phyloP scores from a whole-genome alignment of 92 coral and sea anemone species.

The Paragorgia papillata region DNA sequence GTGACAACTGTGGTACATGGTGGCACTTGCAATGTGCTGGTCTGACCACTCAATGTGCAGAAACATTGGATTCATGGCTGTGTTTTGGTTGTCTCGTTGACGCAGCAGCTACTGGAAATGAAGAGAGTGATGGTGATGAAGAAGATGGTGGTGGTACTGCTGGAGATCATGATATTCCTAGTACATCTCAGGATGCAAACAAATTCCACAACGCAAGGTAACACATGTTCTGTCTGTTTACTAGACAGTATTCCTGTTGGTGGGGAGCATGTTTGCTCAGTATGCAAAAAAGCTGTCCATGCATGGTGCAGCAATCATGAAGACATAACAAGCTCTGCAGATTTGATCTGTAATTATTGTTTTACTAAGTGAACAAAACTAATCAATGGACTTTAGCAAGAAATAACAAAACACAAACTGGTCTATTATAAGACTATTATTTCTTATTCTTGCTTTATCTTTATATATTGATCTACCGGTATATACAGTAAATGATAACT shows the following conservation, averaged over 20 bases:
- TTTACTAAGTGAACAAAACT: neutral
- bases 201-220: neutral
- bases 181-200: neutral
- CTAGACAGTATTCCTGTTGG: conserved; percentile 59
- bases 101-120: neutral
- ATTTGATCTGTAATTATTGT: conserved; percentile 53
- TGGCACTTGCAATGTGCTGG: conserved; percentile 39
- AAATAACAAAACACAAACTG: too few species aligned
- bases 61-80: neutral
- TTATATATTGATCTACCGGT: too few species aligned
- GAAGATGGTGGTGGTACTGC: conserved; percentile 4
- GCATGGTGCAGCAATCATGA: conserved; percentile 74
- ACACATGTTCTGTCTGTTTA: conserved; percentile 57
- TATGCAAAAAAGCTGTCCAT: conserved; percentile 60
- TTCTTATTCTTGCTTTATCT: neutral
- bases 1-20: conserved; percentile 58
- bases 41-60: too few species aligned
- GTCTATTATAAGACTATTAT: too few species aligned
- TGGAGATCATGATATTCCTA: neutral
- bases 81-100: neutral
- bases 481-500: too few species aligned
- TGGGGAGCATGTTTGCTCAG: conserved; percentile 60
- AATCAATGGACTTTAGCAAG: neutral
- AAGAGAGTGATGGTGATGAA: neutral
- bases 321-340: conserved; percentile 60